Percentiles rank a stretch among this genome's conserved stretches.
Evolutionary conservation across 2,797 vertebrate species (phyloP).

Genomic region (Cossypha heuglini): DNA sequence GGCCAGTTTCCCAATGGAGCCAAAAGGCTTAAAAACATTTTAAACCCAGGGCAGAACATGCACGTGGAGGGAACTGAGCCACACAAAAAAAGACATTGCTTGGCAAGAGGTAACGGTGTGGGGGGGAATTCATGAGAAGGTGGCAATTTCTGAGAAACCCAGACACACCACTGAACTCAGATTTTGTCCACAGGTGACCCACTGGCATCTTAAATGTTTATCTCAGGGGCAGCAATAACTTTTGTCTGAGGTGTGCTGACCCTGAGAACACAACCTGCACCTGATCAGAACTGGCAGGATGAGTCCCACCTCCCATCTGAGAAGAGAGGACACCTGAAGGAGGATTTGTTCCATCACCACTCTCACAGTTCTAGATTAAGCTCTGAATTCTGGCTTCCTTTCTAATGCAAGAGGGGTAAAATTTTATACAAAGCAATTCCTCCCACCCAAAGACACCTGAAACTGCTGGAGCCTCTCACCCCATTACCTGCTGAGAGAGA

Average conservation of each 20-base stretch:
- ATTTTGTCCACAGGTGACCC: background rate
- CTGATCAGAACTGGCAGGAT: background rate
- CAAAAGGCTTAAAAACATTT: background rate
- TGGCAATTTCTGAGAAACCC: background rate
- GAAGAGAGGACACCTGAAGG: background rate
- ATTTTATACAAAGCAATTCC: background rate
- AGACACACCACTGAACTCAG: background rate
- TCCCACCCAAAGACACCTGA: background rate
- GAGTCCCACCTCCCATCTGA: background rate
- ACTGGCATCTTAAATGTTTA: background rate
- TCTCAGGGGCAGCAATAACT: background rate
- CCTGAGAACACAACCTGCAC: background rate
- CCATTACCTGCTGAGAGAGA: background rate
- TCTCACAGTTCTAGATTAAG: background rate
- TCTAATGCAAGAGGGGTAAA: background rate
- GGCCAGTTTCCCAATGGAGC: background rate
- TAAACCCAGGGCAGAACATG: background rate
- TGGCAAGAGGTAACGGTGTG: fast-evolving
- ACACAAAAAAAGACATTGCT: background rate
- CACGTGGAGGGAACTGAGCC: background rate
- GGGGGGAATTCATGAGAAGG: background rate
- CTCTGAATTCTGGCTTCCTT: background rate
- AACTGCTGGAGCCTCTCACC: background rate
- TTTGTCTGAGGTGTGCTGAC: background rate
- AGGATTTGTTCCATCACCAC: background rate